Conservation (phyloP, 2,888 invertebrate species). For the Andrena flavipes region DNA sequence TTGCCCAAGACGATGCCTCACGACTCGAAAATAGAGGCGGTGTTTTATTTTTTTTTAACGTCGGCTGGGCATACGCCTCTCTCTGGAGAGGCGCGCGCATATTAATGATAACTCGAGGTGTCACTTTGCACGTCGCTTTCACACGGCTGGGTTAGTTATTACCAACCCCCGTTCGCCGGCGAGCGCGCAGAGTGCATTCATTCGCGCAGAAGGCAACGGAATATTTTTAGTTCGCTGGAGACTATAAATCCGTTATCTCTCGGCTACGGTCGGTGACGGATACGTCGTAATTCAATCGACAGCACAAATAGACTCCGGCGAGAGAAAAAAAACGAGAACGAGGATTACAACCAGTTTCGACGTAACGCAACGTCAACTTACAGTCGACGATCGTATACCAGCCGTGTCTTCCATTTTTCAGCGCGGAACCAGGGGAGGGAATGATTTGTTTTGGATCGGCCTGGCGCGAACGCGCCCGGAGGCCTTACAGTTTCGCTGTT, state of each 20-base stretch:
- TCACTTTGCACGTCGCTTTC: slow-evolving; percentile 74
- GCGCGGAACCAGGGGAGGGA: slow-evolving; percentile 8
- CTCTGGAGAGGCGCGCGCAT: slow-evolving; percentile 3
- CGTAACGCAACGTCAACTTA: slow-evolving; percentile 56
- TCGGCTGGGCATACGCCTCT: not conserved
- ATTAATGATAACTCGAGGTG: slow-evolving; percentile 67
- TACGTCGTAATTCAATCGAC: slow-evolving; percentile 79
- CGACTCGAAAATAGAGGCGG: slow-evolving; percentile 8
- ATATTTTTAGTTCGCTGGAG: slow-evolving; percentile 76
- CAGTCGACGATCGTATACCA: slow-evolving; percentile 43
- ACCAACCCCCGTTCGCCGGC: slow-evolving; percentile 55
- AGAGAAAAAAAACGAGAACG: slow-evolving; percentile 40
- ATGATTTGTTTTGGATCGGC: slow-evolving; percentile 48
- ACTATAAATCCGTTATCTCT: slow-evolving; percentile 80
- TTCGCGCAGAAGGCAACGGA: slow-evolving; percentile 73
- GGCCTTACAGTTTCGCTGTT: not conserved
- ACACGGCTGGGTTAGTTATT: slow-evolving; percentile 75
- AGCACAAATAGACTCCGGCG: slow-evolving; percentile 65
- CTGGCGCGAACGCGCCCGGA: not conserved
- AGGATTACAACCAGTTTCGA: slow-evolving; percentile 54
- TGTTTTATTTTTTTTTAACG: slow-evolving; percentile 4
- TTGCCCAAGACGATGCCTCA: not conserved
- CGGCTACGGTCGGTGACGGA: slow-evolving; percentile 72
- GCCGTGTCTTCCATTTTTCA: slow-evolving; percentile 49
- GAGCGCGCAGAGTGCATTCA: slow-evolving; percentile 71